Conservation (phyloP, 2,113 vertebrate species). For the Neodontobutis hainanensis region DNA sequence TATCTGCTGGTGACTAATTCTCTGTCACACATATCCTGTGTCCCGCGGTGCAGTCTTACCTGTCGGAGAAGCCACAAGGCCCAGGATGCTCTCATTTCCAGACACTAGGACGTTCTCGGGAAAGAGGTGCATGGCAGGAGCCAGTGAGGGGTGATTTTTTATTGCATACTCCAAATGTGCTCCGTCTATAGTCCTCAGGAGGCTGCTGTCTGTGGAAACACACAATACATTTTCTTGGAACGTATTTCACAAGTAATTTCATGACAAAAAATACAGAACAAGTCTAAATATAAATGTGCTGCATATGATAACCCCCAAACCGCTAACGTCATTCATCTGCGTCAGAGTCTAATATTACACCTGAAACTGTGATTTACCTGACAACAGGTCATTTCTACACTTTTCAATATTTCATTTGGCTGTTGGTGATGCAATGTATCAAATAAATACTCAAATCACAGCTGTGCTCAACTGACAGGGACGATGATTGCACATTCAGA, state of each 20-base stretch:
- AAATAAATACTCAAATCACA: too few relatives aligned
- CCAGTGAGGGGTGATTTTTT: conserved; percentile 78
- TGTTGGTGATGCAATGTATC: conserved; percentile 28
- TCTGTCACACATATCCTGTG: not conserved
- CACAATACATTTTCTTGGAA: conserved; percentile 14
- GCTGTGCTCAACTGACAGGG: too few relatives aligned
- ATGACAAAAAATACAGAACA: conserved; percentile 22
- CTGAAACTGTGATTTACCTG: conserved; percentile 41
- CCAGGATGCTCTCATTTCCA: conserved; percentile 82
- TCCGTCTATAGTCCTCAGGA: conserved; percentile 81
- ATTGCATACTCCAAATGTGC: conserved; percentile 81
- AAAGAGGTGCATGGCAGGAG: conserved; percentile 79
- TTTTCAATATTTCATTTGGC: conserved; percentile 69
- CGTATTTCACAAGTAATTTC: conserved; percentile 18
- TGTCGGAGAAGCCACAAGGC: conserved; percentile 66
- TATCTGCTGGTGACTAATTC: not conserved
- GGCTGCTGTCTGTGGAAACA: conserved; percentile 80
- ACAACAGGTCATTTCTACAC: conserved; percentile 48
- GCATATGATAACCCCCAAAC: conserved; percentile 6
- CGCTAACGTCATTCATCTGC: conserved; percentile 29
- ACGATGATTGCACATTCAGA: too few relatives aligned
- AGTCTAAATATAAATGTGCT: conserved; percentile 19
- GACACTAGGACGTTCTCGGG: conserved; percentile 88
- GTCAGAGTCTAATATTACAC: conserved; percentile 41
- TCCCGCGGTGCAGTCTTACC: conserved; percentile 54